Percentiles rank a stretch among this genome's conserved stretches.
Conservation (phyloP, 2,113 vertebrate genomes). For the Podarcis cretensis region DNA sequence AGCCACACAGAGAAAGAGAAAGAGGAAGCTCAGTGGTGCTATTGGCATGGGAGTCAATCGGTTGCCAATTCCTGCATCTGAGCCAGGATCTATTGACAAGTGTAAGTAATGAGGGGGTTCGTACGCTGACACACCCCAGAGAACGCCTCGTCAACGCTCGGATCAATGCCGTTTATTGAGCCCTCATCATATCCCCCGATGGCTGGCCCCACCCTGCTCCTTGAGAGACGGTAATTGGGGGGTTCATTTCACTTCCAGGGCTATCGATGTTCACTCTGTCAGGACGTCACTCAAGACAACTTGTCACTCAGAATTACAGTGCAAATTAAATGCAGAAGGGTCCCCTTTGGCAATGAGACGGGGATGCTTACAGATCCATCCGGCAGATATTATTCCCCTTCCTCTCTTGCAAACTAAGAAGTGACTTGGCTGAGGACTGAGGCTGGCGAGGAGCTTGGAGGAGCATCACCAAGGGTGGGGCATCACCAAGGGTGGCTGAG, state of each 20-base stretch:
- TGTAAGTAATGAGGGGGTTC: conserved; percentile 60
- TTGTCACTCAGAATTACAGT: conserved; percentile 21
- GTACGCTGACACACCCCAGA: not conserved
- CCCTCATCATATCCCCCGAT: not conserved
- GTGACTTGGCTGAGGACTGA: too few relatives aligned
- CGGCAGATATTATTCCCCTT: not conserved
- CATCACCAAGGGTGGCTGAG: too few relatives aligned
- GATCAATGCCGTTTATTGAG: conserved; percentile 49
- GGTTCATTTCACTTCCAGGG: not conserved
- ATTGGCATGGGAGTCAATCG: conserved; percentile 64
- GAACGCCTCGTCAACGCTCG: accelerated
- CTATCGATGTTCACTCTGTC: conserved; percentile 8
- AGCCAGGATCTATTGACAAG: conserved; percentile 66
- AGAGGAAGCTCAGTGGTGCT: conserved; percentile 45
- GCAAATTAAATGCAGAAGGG: accelerated
- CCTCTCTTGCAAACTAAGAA: too few relatives aligned
- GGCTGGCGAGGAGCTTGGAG: not conserved
- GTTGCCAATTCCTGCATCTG: conserved; percentile 48
- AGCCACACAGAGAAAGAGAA: conserved; percentile 55
- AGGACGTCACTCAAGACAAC: accelerated
- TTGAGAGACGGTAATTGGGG: not conserved
- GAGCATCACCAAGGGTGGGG: not conserved
- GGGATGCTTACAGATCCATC: accelerated
- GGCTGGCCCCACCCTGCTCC: not conserved
- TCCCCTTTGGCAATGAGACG: accelerated